Percentiles rank a stretch among this genome's conserved stretches.
phyloP scores from a whole-genome alignment of 2,113 vertebrate genomes.

The Australoheros scitulus region DNA sequence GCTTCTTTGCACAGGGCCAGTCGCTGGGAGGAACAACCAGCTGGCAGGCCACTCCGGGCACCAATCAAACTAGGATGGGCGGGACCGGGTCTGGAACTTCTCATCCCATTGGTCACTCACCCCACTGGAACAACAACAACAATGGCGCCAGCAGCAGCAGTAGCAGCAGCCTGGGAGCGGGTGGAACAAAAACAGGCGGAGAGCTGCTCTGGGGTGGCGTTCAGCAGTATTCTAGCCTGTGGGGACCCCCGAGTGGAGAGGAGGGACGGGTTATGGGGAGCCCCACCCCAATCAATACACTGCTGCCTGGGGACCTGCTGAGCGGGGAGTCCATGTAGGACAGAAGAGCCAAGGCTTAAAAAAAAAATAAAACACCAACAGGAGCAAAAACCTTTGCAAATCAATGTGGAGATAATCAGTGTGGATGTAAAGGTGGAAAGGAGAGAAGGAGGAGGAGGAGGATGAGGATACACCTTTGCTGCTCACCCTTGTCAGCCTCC shows the following conservation, averaged over 20 bases:
- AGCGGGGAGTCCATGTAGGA: constrained; percentile 94
- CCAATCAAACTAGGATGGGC: constrained; percentile 87
- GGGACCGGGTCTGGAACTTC: constrained; percentile 79
- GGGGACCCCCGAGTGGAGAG: constrained; percentile 90
- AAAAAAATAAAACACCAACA: constrained; percentile 47
- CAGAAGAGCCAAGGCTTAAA: neutral
- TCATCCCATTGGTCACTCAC: constrained; percentile 85
- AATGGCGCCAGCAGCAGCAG: constrained; percentile 69
- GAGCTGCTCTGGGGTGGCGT: constrained; percentile 90
- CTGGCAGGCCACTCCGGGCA: constrained; percentile 92
- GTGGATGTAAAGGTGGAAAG: constrained; percentile 61
- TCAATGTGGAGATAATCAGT: constrained; percentile 83
- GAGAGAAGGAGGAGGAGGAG: constrained; percentile 60
- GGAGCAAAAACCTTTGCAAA: constrained; percentile 83
- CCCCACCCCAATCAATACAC: constrained; percentile 92
- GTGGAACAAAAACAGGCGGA: constrained; percentile 79
- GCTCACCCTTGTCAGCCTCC: constrained; percentile 71
- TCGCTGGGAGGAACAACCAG: constrained; percentile 90
- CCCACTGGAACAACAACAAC: constrained; percentile 89
- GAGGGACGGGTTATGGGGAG: constrained; percentile 92
- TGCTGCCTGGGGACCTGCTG: constrained; percentile 94
- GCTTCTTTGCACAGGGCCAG: constrained; percentile 96
- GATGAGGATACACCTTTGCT: constrained; percentile 70
- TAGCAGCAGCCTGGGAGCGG: constrained; percentile 60
- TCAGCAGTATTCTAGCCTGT: constrained; percentile 94